These are phyloP conservation scores for Ichneumoninae sp. DNA, from an alignment of 2,888 invertebrate genomes.

Conservation along the genomic window DNA sequence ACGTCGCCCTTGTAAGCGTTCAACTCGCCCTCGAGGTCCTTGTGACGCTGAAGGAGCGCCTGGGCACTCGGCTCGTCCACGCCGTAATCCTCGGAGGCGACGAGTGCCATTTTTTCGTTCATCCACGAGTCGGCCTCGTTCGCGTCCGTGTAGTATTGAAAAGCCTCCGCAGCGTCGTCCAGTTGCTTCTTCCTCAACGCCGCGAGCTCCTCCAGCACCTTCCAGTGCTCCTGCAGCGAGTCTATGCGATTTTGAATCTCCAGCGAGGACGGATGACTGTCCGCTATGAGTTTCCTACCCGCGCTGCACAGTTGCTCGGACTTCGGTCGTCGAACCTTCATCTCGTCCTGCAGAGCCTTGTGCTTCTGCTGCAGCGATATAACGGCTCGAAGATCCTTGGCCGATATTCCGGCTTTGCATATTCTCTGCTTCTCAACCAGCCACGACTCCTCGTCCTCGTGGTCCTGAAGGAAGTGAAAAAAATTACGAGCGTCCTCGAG, in stretches of 20 bases:
- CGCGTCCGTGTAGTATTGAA: slow-evolving; percentile 98
- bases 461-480: slow-evolving; percentile 98
- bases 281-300: slow-evolving; percentile 91
- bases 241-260: slow-evolving; percentile 93
- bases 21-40: slow-evolving; percentile 94
- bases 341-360: slow-evolving; percentile 95
- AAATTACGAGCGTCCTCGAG: slow-evolving; percentile 97
- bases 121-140: slow-evolving; percentile 99
- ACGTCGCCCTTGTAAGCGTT: slow-evolving; percentile 95
- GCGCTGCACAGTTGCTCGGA: slow-evolving; percentile 89
- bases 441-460: slow-evolving; percentile 99
- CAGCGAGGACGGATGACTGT: slow-evolving; percentile 91
- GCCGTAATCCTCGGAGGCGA: slow-evolving; percentile 95
- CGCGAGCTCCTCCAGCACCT: slow-evolving; percentile 93
- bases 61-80: slow-evolving; percentile 96
- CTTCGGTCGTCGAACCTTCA: slow-evolving; percentile 91
- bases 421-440: slow-evolving; percentile 97
- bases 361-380: slow-evolving; percentile 96
- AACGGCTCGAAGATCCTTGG: slow-evolving; percentile 96
- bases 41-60: slow-evolving; percentile 94
- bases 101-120: slow-evolving; percentile 96
- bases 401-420: slow-evolving; percentile 96
- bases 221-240: slow-evolving; percentile 94
- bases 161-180: slow-evolving; percentile 95
- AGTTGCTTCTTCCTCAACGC: slow-evolving; percentile 90